Conservation (phyloP, 1,140 invertebrate genomes). For the Eulimnadia texana region DNA sequence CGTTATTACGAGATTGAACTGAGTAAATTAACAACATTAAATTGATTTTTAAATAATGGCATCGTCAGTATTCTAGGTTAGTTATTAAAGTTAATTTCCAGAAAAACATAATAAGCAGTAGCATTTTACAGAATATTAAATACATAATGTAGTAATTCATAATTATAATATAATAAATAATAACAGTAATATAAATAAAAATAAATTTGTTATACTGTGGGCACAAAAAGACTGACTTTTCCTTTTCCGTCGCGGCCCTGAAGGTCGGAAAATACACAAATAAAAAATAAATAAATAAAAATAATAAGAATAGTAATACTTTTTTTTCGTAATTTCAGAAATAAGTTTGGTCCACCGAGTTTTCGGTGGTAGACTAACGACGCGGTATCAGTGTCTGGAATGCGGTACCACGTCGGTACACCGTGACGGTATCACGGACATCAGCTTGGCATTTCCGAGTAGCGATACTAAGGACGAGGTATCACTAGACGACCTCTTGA, state of each 20-base stretch:
- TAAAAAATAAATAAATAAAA: not conserved
- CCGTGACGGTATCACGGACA: constrained; percentile 58
- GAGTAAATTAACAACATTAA: too few relatives aligned
- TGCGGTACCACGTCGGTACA: constrained; percentile 53
- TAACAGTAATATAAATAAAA: too few relatives aligned
- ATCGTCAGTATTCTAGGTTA: too few relatives aligned
- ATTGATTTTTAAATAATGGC: too few relatives aligned
- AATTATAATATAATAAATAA: too few relatives aligned
- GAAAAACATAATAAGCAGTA: too few relatives aligned
- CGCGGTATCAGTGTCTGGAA: constrained; percentile 50
- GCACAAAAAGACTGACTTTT: not conserved
- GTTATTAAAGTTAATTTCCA: too few relatives aligned
- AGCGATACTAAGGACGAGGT: not conserved
- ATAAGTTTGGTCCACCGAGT: constrained; percentile 42
- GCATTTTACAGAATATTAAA: too few relatives aligned
- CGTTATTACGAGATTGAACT: too few relatives aligned
- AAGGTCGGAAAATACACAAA: too few relatives aligned
- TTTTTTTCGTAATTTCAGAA: not conserved
- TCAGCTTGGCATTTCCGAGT: constrained; percentile 64
- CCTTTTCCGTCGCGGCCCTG: not conserved
- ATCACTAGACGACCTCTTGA: constrained; percentile 47
- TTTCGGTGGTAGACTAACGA: constrained; percentile 56
- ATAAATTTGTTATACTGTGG: too few relatives aligned
- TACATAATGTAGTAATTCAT: too few relatives aligned
- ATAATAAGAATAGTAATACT: not conserved